Percentiles rank a stretch among this genome's conserved stretches.
Evolutionary conservation across 2,888 invertebrate genomes (phyloP).

Genomic region (Chironomus riparius): DNA sequence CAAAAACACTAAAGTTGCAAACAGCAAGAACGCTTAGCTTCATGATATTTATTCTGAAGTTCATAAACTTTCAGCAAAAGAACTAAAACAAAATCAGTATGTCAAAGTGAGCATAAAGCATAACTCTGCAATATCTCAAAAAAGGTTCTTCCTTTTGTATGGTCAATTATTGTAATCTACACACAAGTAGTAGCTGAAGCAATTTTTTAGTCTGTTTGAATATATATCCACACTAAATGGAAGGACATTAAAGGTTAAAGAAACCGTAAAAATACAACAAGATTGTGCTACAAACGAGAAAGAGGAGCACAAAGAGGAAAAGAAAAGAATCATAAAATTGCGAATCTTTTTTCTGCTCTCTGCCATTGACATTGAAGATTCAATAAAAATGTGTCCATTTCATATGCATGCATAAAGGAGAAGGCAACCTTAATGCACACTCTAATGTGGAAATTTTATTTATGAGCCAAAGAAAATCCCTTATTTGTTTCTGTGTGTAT

Average conservation of each 20-base stretch:
- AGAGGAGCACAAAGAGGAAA: not conserved
- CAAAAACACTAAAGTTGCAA: no score
- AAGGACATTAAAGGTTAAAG: conserved; percentile 26
- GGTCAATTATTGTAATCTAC: no score
- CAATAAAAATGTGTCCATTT: not conserved
- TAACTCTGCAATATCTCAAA: no score
- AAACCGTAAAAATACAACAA: conserved; percentile 19
- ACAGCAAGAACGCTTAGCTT: no score
- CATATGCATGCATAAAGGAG: not conserved
- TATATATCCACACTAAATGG: conserved; percentile 2
- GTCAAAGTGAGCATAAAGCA: no score
- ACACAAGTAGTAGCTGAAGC: no score
- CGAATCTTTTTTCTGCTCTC: not conserved
- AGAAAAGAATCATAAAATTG: not conserved
- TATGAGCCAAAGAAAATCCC: not conserved
- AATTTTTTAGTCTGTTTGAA: not conserved
- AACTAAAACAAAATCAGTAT: no score
- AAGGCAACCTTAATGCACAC: not conserved
- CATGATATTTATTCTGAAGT: no score
- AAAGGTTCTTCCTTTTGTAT: no score
- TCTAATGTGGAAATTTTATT: no score
- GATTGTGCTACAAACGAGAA: not conserved
- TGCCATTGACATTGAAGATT: not conserved
- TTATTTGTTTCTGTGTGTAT: not conserved
- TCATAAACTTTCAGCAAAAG: no score